Conservation (phyloP, 2,888 invertebrate species). For the Phalera bucephala region DNA sequence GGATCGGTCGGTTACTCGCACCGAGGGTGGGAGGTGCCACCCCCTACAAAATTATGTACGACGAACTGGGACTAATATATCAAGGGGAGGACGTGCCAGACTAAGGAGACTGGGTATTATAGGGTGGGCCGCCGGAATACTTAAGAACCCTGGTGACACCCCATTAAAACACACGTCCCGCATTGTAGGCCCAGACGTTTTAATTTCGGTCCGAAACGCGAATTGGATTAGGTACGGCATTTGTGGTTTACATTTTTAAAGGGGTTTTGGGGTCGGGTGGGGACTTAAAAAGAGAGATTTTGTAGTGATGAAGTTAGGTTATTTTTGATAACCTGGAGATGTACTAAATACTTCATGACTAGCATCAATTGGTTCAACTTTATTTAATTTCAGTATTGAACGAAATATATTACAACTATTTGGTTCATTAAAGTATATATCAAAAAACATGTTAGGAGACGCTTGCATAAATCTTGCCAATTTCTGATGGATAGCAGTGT, state of each 20-base stretch:
- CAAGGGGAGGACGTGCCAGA: constrained; percentile 82
- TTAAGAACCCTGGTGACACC: constrained; percentile 82
- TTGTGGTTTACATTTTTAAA: constrained; percentile 34
- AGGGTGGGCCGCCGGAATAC: constrained; percentile 80
- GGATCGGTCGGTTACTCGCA: constrained; percentile 58
- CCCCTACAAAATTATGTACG: constrained; percentile 83
- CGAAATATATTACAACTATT: too few relatives aligned
- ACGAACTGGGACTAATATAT: constrained; percentile 83
- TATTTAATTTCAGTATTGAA: too few relatives aligned
- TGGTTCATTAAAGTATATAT: too few relatives aligned
- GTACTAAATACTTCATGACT: too few relatives aligned
- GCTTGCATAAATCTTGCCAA: too few relatives aligned
- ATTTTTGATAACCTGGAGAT: too few relatives aligned
- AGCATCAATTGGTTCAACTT: too few relatives aligned
- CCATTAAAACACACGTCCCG: constrained; percentile 81
- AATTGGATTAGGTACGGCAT: constrained; percentile 44
- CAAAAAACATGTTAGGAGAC: too few relatives aligned
- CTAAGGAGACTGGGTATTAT: constrained; percentile 82
- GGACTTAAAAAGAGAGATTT: background rate
- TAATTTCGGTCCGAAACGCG: constrained; percentile 65
- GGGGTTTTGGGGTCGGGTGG: constrained; percentile 6
- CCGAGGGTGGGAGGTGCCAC: constrained; percentile 61
- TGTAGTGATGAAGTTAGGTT: background rate
- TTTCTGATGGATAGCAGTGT: too few relatives aligned
- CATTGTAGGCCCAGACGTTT: constrained; percentile 77